Evolutionary conservation across 2,113 vertebrate species (phyloP), one percentile per base, ranked within the genome.

Genomic region (Tautogolabrus adspersus): DNA sequence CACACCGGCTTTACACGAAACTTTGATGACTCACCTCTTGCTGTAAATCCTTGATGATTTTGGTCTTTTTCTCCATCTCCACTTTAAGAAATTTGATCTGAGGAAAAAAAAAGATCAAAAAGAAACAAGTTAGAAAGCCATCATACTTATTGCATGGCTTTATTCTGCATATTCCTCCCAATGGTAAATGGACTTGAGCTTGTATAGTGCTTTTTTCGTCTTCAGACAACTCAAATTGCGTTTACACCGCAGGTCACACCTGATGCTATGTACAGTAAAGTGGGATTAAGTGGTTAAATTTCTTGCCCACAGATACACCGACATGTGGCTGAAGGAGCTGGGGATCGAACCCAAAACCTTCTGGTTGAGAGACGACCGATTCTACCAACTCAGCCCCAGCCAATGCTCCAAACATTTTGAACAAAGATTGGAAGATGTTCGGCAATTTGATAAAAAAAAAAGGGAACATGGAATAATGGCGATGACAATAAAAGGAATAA

Each of bases 11-110:
- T 42, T 11, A 42, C 11, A 61, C 30, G 5, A 70, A 40, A 49
- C 15, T 34, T 16, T 26, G n/a, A 30, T 79, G 63, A 90, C 88
- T 93, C 95, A 99, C 97, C 97, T 99, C 97, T 8, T 98, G 98
- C 81, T 99, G 98, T 44, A 99, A 94, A 89, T 99, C 98, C 87
- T 97, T 96, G 79, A 99, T 98, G 91, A 99, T 98, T 95, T 96
- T 98, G 85, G 89, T 98, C 85, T 99, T 99, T 87, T 97, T 97
- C 89, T 99, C 98, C 96, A 99, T 95, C 93, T 99, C 97, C 76
- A 96, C 96, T 94, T 99, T 99, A 57, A 99, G 91, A 88, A 97
- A 97, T 85, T 97, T 97, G 79, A 99, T 98, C 98, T 99, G 76
- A 22, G 93, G 92, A 84, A 67, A 83, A 67, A 83, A 2, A 84